A percentile compares a stretch with the other conserved stretches of the same genome.
Evolutionary conservation across 2,888 invertebrate species (phyloP).

Genomic region (Antitype chi): DNA sequence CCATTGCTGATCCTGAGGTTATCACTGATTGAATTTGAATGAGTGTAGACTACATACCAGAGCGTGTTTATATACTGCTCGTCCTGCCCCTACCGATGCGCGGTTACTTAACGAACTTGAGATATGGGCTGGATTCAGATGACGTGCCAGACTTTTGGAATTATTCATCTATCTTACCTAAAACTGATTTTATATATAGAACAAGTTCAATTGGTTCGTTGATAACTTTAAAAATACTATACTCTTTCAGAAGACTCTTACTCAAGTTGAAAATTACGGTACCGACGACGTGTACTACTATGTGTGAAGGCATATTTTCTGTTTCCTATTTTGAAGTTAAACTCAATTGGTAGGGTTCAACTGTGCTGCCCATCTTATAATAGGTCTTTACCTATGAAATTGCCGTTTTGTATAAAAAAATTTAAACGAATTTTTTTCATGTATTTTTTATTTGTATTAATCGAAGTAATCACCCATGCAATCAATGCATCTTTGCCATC

Average conservation of each 20-base stretch:
- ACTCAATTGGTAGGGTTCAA: background rate
- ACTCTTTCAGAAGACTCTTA: background rate
- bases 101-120: slow-evolving; percentile 70
- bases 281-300: background rate
- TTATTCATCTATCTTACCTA: no score
- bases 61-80: slow-evolving; percentile 76
- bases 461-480: no score
- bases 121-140: slow-evolving; percentile 59
- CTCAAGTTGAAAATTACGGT: background rate
- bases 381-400: no score
- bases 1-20: slow-evolving; percentile 78
- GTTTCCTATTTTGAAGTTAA: background rate
- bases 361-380: background rate
- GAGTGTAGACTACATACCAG: slow-evolving; percentile 67
- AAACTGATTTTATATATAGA: no score
- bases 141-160: background rate
- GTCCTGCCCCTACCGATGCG: slow-evolving; percentile 36
- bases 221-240: background rate
- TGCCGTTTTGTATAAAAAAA: no score
- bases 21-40: slow-evolving; percentile 79
- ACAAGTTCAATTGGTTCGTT: background rate
- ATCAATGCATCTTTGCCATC: no score
- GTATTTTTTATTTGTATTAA: no score
- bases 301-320: background rate
- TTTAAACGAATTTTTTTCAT: no score